Percentiles rank a stretch among this genome's conserved stretches.
Conservation (phyloP, 2,113 vertebrate species). For the Engraulis encrasicolus region DNA sequence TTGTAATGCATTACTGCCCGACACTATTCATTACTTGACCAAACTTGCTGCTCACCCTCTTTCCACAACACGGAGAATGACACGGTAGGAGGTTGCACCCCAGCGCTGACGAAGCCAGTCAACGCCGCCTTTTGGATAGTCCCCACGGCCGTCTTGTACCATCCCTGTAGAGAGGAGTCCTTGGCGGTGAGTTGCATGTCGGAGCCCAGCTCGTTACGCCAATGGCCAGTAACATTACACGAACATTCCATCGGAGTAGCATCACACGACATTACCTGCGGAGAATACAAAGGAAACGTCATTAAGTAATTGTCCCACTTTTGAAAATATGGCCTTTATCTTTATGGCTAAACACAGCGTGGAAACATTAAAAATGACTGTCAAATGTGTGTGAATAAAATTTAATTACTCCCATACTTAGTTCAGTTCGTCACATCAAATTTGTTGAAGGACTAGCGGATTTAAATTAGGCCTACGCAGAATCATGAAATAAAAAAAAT, state of each 20-base stretch:
- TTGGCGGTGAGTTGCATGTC: background rate
- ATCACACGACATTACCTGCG: no score
- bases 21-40: background rate
- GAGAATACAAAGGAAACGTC: no score
- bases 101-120: conserved; percentile 34
- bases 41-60: conserved; percentile 36
- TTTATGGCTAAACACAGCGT: background rate
- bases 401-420: background rate
- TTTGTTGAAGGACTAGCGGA: background rate
- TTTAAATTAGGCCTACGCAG: background rate
- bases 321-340: no score
- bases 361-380: background rate
- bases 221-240: conserved; percentile 50
- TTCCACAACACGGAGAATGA: conserved; percentile 51
- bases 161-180: conserved; percentile 36
- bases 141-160: conserved; percentile 42
- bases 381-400: background rate
- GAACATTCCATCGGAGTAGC: no score
- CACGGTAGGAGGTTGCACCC: conserved; percentile 41
- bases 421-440: background rate
- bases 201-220: conserved; percentile 48
- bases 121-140: conserved; percentile 18
- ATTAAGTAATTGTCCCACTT: background rate
- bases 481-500: background rate
- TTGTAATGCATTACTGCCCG: no score